Evolutionary conservation across 2,113 vertebrate genomes (phyloP), one percentile per base, ranked within the genome.

Genomic region (Meleagris gallopavo): DNA sequence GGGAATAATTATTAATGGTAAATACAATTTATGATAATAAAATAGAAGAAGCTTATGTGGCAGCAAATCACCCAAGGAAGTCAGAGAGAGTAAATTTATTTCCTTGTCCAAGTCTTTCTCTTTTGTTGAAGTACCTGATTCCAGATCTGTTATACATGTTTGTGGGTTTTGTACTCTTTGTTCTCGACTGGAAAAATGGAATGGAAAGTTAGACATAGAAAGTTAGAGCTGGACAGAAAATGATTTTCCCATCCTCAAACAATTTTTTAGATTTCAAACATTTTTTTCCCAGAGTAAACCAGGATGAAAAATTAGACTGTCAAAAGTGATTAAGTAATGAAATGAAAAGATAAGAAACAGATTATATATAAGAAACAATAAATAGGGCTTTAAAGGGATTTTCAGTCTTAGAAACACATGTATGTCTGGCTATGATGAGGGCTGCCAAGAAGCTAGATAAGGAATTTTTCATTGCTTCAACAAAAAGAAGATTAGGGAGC

Each of bases 301-400:
- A 86, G 30, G 22, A 93, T 86, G 74, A 95, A 94, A 93, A 92
- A 96, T 95, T 94, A 16, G 34, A 80, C 64, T 93, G 86, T 96
- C 83, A 82, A 69, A 96, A 75, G 18, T 72, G 48, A 84, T 93
- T 92, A 86, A 90, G 62, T 89, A 80, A 27, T 76, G 15, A 94
- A 94, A 82, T 83, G 83, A 88, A 75, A 88, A 69, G 70, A 92
- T 88, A 80, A 88, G 84, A 30, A 95, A 29, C 88, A 96, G 85
- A 93, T 95, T 96, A 87, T 83, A 29, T 40, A 11, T 58, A 73
- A 85, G 83, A 89, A 94, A 83, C 24, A 89, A 65, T 65, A 92
- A 82, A 89, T 83, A 94, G 22, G 16, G 13, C 79, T 93, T 93
- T 80, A 20, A 90, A 86, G 40, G 24, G 1, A 3, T 94, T 94